Evolutionary conservation across 2,113 vertebrate species (phyloP), one percentile per base, ranked within the genome.

Genomic region (Pseudorhombus dupliciocellatus): DNA sequence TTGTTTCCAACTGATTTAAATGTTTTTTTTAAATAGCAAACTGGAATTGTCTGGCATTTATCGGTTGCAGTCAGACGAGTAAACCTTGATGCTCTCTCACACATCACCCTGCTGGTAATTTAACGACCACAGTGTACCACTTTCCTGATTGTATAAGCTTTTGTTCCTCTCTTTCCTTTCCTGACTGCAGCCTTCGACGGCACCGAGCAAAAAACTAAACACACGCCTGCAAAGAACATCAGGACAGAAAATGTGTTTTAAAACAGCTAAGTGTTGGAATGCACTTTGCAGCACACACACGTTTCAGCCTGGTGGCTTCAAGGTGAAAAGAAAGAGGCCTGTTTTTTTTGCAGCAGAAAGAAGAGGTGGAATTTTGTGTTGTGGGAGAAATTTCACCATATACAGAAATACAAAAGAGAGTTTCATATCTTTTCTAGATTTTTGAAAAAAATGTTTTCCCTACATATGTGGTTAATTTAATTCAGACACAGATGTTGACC

Each of bases 231-330:
- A 15, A 64, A 57, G 44, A 22, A 46, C 0, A 20, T 20, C n/a
- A 66, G 34, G 42, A 44, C 21, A 63, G 31, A 62, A 66, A 71
- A 20, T 31, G n/a, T 68, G n/a, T 76, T 77, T 77, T 30, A 30
- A 67, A 53, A 58, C 24, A 52, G 31, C 5, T 21, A 54, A 68
- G 62, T 52, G 57, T n/a, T 81, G 0, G 53, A 59, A 62, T 37
- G 34, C 10, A 37, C 34, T 37, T 9, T 37, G 34, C 34, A 66
- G 67, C 20, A 24, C 48, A 70, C 71, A 22, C 79, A 48, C 34
- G 44, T 75, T 74, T 80, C 61, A 61, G 37, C 64, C 28, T 14
- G 26, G 31, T 22, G 22, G 22, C 34, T 56, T 79, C 66, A 81
- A 82, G 48, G 74, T 56, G 37, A 22, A 64, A 73, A 66, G 28